A percentile compares a stretch with the other conserved stretches of the same genome.
phyloP scores from a whole-genome alignment of 2,113 vertebrate species.

The Noctilio leporinus region DNA sequence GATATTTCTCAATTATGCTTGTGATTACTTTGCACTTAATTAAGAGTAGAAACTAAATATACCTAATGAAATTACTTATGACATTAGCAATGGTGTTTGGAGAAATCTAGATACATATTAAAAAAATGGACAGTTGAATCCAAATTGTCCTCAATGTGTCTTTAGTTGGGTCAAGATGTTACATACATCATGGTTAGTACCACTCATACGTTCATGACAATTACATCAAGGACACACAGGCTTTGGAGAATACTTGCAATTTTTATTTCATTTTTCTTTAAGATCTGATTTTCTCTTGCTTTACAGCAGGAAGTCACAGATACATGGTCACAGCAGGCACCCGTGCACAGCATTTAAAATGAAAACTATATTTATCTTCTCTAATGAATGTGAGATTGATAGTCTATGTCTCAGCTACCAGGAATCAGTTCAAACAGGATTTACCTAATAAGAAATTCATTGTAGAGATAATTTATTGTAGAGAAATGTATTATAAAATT shows the following conservation, averaged over 20 bases:
- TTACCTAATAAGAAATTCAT: conserved; percentile 42
- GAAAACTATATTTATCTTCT: conserved; percentile 17
- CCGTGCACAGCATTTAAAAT: neutral
- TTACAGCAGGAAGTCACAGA: neutral
- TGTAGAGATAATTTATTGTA: conserved; percentile 9
- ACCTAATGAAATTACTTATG: neutral
- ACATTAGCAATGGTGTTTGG: neutral
- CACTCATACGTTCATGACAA: neutral
- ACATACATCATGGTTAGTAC: neutral
- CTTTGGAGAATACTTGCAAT: neutral
- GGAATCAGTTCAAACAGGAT: conserved; percentile 26
- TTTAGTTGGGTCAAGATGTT: neutral
- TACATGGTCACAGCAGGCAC: conserved; percentile 1
- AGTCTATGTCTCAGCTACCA: neutral
- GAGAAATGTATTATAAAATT: neutral
- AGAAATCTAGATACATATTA: neutral
- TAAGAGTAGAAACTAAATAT: neutral
- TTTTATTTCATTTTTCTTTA: neutral
- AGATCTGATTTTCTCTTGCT: neutral
- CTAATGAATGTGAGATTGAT: conserved; percentile 42
- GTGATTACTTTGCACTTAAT: neutral
- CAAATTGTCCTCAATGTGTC: neutral
- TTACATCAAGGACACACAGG: neutral
- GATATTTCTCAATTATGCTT: neutral
- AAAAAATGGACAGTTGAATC: neutral